A percentile compares a stretch with the other conserved stretches of the same genome.
These are phyloP conservation scores for Punctoribates punctum DNA, from an alignment of 2,888 invertebrate species.

Conservation along the genomic window DNA sequence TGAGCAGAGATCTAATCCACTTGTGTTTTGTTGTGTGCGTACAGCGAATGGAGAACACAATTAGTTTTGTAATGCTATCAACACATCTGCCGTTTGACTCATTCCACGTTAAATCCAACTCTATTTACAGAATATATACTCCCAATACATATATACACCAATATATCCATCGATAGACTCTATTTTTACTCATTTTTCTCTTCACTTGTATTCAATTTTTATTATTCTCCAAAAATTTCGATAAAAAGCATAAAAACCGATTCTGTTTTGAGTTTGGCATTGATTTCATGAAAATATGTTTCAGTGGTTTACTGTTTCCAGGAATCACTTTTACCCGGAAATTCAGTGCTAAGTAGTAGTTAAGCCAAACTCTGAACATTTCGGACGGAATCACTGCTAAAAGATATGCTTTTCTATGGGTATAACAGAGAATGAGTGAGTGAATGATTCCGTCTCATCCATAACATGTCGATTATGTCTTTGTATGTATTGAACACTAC, in stretches of 20 bases:
- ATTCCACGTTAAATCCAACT: not conserved
- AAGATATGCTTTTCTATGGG: not conserved
- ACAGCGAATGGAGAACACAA: slow-evolving; percentile 8
- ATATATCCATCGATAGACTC: not conserved
- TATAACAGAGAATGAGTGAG: not conserved
- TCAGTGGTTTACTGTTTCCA: not conserved
- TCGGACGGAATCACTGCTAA: not conserved
- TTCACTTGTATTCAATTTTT: slow-evolving; percentile 9
- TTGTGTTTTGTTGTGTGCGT: slow-evolving; percentile 28
- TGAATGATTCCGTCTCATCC: slow-evolving; percentile 25
- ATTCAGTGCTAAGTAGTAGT: slow-evolving; percentile 1
- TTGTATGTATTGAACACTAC: not conserved
- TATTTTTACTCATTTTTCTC: not conserved
- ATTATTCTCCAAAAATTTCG: not conserved
- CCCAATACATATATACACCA: too few species aligned
- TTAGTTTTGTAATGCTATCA: slow-evolving; percentile 33
- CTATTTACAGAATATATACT: not conserved
- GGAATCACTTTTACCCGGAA: slow-evolving; percentile 17
- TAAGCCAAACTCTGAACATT: not conserved
- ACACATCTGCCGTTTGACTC: slow-evolving; percentile 36
- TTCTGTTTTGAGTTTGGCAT: not conserved
- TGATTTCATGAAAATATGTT: slow-evolving; percentile 12
- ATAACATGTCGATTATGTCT: slow-evolving; percentile 19
- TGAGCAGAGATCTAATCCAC: slow-evolving; percentile 21
- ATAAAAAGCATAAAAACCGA: not conserved